Conservation (phyloP, 2,888 invertebrate genomes). For the Psylliodes chrysocephalus region DNA sequence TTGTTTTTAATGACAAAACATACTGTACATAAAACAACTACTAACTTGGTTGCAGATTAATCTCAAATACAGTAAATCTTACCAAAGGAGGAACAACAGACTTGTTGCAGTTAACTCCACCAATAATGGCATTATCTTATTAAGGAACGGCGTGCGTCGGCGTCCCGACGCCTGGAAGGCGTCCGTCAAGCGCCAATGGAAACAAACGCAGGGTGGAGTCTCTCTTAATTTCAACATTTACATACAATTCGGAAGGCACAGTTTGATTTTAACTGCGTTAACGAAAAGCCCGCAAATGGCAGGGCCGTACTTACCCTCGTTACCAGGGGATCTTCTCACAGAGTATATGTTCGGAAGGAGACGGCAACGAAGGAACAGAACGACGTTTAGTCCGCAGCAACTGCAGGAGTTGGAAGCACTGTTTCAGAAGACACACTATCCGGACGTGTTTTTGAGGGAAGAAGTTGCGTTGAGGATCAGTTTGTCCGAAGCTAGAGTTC, state of each 20-base stretch:
- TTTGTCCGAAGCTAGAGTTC: slow-evolving; percentile 92
- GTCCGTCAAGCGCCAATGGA: slow-evolving; percentile 58
- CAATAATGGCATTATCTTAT: slow-evolving; percentile 59
- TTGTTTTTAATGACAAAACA: no score
- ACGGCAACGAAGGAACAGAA: slow-evolving; percentile 88
- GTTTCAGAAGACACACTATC: slow-evolving; percentile 95
- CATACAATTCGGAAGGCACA: slow-evolving; percentile 51
- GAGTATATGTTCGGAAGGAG: slow-evolving; percentile 94
- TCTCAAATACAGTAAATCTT: background rate
- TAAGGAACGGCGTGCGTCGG: slow-evolving; percentile 57
- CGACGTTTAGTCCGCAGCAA: slow-evolving; percentile 94
- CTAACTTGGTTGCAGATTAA: no score
- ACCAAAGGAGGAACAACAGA: slow-evolving; percentile 27
- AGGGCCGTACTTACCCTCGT: slow-evolving; percentile 85
- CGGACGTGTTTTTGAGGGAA: slow-evolving; percentile 88
- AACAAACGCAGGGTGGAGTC: slow-evolving; percentile 60
- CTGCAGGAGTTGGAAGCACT: slow-evolving; percentile 89
- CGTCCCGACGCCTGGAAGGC: slow-evolving; percentile 61
- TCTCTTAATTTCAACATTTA: slow-evolving; percentile 54
- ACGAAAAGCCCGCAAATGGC: slow-evolving; percentile 70
- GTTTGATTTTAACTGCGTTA: slow-evolving; percentile 53
- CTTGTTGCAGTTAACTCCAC: slow-evolving; percentile 47
- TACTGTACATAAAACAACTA: no score
- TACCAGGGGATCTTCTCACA: slow-evolving; percentile 88
- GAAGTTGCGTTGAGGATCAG: slow-evolving; percentile 92